Evolutionary conservation across 1,140 invertebrate species (phyloP), one percentile per base, ranked within the genome.

Genomic region (Daktulosphaira vitifoliae): DNA sequence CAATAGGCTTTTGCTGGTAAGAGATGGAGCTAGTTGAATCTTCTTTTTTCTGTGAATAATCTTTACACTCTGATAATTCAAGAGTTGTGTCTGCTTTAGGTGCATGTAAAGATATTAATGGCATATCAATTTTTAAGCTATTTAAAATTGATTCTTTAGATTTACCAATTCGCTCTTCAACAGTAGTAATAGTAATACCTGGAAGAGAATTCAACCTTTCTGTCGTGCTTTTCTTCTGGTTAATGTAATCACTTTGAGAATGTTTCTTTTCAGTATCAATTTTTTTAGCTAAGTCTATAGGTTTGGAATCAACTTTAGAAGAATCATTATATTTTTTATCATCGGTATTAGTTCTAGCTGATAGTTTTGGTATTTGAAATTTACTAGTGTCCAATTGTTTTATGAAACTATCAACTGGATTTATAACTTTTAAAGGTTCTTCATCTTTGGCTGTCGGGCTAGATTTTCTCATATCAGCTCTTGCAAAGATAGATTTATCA

Each of bases 341-440:
- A 15, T 56, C 53, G 16, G 29, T 26, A 37, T 68, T 70, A 6
- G 62, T 39, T 49, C 82, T 71, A 0, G 82, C 82, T 0, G 85
- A 87, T 53, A 90, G 72, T 75, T 90, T 90, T 0, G 88, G 88
- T 71, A 90, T 90, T 77, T 90, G 88, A 77, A 89, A 90, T 71
- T 88, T 90, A 1, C 86, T 88, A 71, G 90, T 87, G 8, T 90
- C 73, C 18, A 86, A 82, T 46, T 86, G 39, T n/a, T 53, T 66
- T n/a, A 52, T 44, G 23, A 66, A 42, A 7, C 39, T 52, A 1
- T 52, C 38, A 44, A 53, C 50, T 16, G 65, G 65, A 18, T 62
- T 62, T 20, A 62, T 25, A 18, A 48, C 42, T 62, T 62, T 62
- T 15, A 88, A 64, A 0, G 84, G 84, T 0, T 84, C 86, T 2